These are phyloP conservation scores for Drosophila grimshawi DNA, from an alignment of 1,140 invertebrate species.

Conservation along the genomic window DNA sequence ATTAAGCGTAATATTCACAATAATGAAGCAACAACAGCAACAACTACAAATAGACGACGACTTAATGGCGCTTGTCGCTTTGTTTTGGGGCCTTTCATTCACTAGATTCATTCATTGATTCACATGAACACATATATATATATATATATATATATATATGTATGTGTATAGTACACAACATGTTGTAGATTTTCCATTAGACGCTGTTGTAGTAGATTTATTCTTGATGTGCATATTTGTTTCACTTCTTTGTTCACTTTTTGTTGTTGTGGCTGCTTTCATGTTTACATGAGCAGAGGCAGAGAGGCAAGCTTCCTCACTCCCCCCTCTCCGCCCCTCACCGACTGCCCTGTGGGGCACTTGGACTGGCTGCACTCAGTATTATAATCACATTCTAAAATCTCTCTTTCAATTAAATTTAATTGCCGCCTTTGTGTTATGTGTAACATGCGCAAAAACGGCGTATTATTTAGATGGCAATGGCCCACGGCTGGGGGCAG, in stretches of 20 bases:
- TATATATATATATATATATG: conserved; percentile 5
- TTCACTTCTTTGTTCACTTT: conserved; percentile 42
- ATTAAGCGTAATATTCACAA: conserved; percentile 39
- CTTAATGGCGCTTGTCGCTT: conserved; percentile 60
- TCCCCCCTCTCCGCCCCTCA: background rate
- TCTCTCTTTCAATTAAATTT: conserved; percentile 75
- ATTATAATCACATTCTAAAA: conserved; percentile 62
- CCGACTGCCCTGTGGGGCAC: background rate
- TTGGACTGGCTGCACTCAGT: conserved; percentile 10
- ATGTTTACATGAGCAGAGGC: conserved; percentile 37
- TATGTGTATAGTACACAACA: conserved; percentile 20
- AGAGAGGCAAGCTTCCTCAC: background rate
- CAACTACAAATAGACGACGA: conserved; percentile 43
- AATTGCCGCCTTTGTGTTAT: conserved; percentile 60
- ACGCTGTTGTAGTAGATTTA: conserved; percentile 38
- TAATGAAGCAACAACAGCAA: conserved; percentile 32
- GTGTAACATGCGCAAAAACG: conserved; percentile 45
- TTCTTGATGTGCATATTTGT: conserved; percentile 46
- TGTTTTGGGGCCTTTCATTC: conserved; percentile 59
- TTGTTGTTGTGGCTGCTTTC: conserved; percentile 27
- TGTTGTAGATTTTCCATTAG: conserved; percentile 60
- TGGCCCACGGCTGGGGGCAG: conserved; percentile 3
- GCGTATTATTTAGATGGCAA: conserved; percentile 49
- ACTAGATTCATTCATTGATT: conserved; percentile 74
- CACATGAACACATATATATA: conserved; percentile 34